Conservation (phyloP, 2,888 invertebrate genomes). For the Holacanthella duospinosa region DNA sequence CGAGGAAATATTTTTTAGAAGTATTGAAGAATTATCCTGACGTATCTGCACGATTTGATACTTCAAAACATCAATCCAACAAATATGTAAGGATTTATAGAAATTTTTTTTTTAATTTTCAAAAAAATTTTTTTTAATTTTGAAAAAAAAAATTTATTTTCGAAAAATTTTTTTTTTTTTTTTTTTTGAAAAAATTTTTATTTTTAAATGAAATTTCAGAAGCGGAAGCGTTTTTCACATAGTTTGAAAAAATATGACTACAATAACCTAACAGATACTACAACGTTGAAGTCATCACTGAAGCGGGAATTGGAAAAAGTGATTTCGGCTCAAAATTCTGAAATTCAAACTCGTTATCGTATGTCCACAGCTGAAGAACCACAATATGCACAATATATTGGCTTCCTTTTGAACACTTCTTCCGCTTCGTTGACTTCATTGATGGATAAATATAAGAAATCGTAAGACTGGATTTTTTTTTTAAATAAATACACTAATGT, state of each 20-base stretch:
- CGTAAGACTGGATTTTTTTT: no score
- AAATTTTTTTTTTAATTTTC: no score
- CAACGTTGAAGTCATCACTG: not conserved
- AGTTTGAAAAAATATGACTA: no score
- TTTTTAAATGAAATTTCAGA: no score
- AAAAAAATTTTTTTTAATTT: no score
- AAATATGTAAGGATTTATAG: no score
- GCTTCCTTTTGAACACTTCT: not conserved
- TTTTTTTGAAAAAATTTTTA: no score
- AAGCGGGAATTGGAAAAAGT: not conserved
- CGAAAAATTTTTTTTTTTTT: no score
- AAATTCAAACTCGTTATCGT: not conserved
- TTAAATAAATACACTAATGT: no score
- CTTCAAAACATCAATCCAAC: not conserved
- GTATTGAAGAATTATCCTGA: conserved; percentile 6
- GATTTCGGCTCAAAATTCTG: not conserved
- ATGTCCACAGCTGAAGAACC: not conserved
- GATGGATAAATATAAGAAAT: not conserved
- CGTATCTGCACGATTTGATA: not conserved
- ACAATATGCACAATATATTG: not conserved
- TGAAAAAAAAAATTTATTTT: no score
- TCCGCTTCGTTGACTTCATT: not conserved
- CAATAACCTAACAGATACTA: no score
- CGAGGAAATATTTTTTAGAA: conserved; percentile 2
- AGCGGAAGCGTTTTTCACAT: no score